Conservation (phyloP, 2,797 vertebrate genomes). For the Sciaenops ocellatus region DNA sequence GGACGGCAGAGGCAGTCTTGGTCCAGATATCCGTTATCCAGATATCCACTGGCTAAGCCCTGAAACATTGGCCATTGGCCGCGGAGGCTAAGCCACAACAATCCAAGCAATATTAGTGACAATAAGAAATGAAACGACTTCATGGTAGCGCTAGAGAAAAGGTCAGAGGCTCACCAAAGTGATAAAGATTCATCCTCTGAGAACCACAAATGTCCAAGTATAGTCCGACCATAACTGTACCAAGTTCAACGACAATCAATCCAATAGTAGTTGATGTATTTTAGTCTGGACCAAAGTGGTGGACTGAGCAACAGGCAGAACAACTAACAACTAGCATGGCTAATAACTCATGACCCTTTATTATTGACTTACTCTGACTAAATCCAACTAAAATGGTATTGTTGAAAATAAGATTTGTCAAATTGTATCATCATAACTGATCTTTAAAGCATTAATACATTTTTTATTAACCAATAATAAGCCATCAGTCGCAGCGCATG, state of each 20-base stretch:
- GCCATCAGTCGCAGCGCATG: background rate
- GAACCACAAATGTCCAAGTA: conserved; percentile 5
- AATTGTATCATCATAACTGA: background rate
- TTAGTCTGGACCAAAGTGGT: background rate
- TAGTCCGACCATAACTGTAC: too few species aligned
- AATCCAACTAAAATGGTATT: background rate
- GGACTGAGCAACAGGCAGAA: background rate
- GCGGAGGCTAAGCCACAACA: background rate
- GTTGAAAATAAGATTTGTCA: background rate
- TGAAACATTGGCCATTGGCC: too few species aligned
- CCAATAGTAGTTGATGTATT: background rate
- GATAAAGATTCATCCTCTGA: background rate
- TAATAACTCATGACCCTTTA: background rate
- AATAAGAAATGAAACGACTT: background rate
- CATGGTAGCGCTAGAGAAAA: background rate
- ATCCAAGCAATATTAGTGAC: background rate
- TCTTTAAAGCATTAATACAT: background rate
- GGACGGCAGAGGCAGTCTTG: too few species aligned
- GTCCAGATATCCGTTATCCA: too few species aligned
- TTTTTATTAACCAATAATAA: background rate
- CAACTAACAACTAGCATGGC: background rate
- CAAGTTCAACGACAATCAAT: background rate
- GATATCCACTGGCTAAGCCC: too few species aligned
- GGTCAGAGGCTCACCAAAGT: background rate
- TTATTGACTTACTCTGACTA: background rate